A percentile compares a stretch with the other conserved stretches of the same genome.
Conservation (phyloP, 1,140 invertebrate genomes). For the Heliconius melpomene region DNA sequence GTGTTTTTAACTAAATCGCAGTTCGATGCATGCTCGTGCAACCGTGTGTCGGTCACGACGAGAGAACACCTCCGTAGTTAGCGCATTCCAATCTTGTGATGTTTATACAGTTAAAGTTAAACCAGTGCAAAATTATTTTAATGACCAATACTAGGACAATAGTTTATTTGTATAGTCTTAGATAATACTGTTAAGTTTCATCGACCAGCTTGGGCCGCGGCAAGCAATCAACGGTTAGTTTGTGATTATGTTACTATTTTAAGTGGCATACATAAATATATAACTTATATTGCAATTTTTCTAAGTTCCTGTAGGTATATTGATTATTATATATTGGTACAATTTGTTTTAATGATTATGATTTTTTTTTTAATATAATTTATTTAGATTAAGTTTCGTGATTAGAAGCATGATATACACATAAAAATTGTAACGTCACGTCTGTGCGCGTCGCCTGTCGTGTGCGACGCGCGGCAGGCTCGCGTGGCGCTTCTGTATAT, state of each 20-base stretch:
- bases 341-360: constrained; percentile 79
- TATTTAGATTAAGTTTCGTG: constrained; percentile 69
- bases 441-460: constrained; percentile 24
- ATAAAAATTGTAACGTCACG: constrained; percentile 32
- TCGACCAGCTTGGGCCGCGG: constrained; percentile 34
- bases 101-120: constrained; percentile 44
- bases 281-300: constrained; percentile 80
- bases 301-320: constrained; percentile 81
- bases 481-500: constrained; percentile 50
- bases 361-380: constrained; percentile 76
- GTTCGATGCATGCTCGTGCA: neutral
- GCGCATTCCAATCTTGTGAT: constrained; percentile 74
- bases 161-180: constrained; percentile 64
- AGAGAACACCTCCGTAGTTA: constrained; percentile 57
- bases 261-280: constrained; percentile 81
- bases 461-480: constrained; percentile 22
- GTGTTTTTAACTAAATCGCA: neutral
- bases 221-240: constrained; percentile 48
- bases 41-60: neutral
- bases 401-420: constrained; percentile 57
- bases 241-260: constrained; percentile 69
- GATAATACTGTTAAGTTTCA: constrained; percentile 64
- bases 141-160: constrained; percentile 64
- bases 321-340: constrained; percentile 79
- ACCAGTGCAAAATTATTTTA: constrained; percentile 64